Evolutionary conservation across 2,797 vertebrate genomes (phyloP), one percentile per base, ranked within the genome.

Genomic region (Iguana delicatissima): DNA sequence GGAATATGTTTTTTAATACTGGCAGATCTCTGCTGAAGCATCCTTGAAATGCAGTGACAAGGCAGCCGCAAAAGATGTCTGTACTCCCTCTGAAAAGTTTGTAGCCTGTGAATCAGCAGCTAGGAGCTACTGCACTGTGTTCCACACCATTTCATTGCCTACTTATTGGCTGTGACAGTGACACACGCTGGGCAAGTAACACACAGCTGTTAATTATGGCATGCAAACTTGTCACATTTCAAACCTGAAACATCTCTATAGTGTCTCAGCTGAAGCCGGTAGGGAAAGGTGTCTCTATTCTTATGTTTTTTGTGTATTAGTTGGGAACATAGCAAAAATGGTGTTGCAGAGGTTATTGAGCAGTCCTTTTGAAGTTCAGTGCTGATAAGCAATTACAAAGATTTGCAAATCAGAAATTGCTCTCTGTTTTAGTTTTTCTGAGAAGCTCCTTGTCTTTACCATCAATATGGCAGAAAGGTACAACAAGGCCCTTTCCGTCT

Each of bases 31-130:
- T 87, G 42, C 62, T 59, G 77, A 93, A 72, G 38, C 79, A 91
- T n/a, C 87, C 85, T 85, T 92, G 89, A 95, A 94, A 92, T 89
- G 88, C 89, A 72, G 62, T 57, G 95, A 89, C 84, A 90, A 93
- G 88, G 82, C 32, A 89, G 87, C 9, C 55, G 87, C 80, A 77
- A 90, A 91, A 89, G 89, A 89, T 20, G 84, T 90, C 80, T 52
- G 22, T 0, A 0, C 38, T 91, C 55, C 64, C 46, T 89, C 80
- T 77, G 35, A 89, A 89, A 89, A 42, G 81, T 96, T 92, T 93
- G 87, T 38, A 35, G 3, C 80, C 73, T 52, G 0, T 32, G 77
- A 84, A 85, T 85, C 29, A 9, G 50, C 7, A 72, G 90, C 85
- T 50, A 89, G 79, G 72, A 79, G 88, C 73, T 89, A 13, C 52